Base-by-base conservation (phyloP, 2,797 vertebrate species). In the Acropternis orthonyx region DNA sequence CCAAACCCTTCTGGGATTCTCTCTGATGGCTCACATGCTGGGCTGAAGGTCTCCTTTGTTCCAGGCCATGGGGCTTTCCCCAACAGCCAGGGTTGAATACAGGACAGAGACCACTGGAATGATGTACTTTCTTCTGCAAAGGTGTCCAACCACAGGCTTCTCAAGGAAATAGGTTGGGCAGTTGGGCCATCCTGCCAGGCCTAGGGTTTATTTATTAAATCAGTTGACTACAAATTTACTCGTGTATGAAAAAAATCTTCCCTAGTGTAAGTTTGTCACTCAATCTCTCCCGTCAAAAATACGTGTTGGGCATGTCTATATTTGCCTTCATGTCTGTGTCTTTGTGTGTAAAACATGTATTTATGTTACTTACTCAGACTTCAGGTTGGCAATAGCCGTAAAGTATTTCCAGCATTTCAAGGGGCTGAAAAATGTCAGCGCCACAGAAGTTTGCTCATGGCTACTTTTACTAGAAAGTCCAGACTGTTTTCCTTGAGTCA, bases 381-480 rank as follows among this genome's bases (percentile, higher is more conserved):
- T 22, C 49, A 65, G 37, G 41, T 90, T 80, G 68, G 78, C 75
- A 77, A 30, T 30, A 51, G 26, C 41, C 17, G 9, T 86, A 28
- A 69, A 86, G n/a, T 66, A 69, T 67, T 91, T 84, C 77, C 24
- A 15, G 66, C 6, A 2, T 71, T 82, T 73, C 72, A 68, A 78
- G 68, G 67, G 6, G 20, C 68, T 87, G 87, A 87, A 89, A 76
- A 85, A 52, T 61, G 37, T 44, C 59, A 23, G n/a, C 0, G 2
- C n/a, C n/a, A 83, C 89, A 89, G 72, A 73, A 69, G 49, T 49
- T 88, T 72, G 41, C 41, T 80, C 68, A 65, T 94, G 65, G 71
- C 68, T 83, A 15, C 78, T 92, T 93, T 95, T 96, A 89, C 95
- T 96, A 95, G 95, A 96, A 96, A 92, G 95, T 32, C 72, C 81